Percentiles rank a stretch among this genome's conserved stretches.
Conservation (phyloP, 2,113 vertebrate genomes). For the Hemibagrus wyckioides region DNA sequence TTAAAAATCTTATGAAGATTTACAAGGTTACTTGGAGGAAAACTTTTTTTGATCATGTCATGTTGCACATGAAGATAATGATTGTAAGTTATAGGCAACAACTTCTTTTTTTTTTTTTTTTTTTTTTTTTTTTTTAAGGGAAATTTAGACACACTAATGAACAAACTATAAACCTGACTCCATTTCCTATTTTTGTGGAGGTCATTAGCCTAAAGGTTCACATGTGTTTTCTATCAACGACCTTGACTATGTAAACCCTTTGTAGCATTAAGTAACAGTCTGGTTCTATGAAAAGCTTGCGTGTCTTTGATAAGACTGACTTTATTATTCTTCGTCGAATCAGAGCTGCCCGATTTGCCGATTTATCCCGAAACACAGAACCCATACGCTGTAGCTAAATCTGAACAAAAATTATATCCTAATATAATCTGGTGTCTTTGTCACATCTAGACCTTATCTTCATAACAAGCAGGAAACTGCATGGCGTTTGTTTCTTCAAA, state of each 20-base stretch:
- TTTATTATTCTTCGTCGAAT: neutral
- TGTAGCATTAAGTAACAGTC: neutral
- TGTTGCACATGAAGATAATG: neutral
- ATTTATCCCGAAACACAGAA: neutral
- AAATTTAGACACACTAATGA: neutral
- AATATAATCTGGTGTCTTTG: neutral
- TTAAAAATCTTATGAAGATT: neutral
- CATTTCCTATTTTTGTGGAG: neutral
- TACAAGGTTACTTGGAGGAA: neutral
- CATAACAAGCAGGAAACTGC: neutral
- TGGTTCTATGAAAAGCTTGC: neutral
- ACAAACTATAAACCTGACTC: neutral
- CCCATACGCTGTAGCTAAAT: neutral
- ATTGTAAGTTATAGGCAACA: neutral
- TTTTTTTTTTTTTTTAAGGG: neutral
- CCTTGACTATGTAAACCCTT: slow-evolving; percentile 3
- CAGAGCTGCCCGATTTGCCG: neutral
- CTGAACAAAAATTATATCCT: neutral
- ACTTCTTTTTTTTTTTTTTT: neutral
- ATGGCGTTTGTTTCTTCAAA: neutral
- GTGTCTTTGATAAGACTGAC: neutral
- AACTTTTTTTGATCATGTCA: neutral
- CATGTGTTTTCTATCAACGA: neutral
- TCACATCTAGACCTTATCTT: neutral
- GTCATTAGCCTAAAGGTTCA: neutral